Percentiles rank a stretch among this genome's conserved stretches.
These are phyloP conservation scores for Drosophila lacteicornis DNA, from an alignment of 1,140 invertebrate genomes.

Conservation along the genomic window DNA sequence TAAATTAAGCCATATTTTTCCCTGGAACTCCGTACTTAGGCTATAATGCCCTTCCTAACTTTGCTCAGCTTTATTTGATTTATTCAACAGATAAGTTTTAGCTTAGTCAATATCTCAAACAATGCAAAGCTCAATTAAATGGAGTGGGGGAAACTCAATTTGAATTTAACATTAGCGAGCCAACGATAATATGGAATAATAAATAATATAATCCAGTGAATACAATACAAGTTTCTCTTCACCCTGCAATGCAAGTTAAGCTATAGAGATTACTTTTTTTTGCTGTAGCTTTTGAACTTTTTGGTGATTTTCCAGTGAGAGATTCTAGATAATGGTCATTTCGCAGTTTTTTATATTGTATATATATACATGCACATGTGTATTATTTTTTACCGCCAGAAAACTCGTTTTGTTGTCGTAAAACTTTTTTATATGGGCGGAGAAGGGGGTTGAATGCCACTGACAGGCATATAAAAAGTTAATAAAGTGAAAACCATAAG, in stretches of 20 bases:
- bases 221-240: slow-evolving; percentile 30
- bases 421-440: slow-evolving; percentile 23
- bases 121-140: slow-evolving; percentile 31
- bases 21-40: not conserved
- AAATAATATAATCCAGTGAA: slow-evolving; percentile 28
- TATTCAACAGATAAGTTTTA: not conserved
- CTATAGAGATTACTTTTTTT: not conserved
- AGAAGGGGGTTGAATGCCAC: not conserved
- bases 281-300: slow-evolving; percentile 23
- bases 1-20: not conserved
- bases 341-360: slow-evolving; percentile 32
- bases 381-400: slow-evolving; percentile 33
- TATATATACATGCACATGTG: slow-evolving; percentile 10
- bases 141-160: slow-evolving; percentile 43
- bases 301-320: slow-evolving; percentile 62
- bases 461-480: slow-evolving; percentile 36
- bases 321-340: slow-evolving; percentile 55
- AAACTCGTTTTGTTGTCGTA: slow-evolving; percentile 53
- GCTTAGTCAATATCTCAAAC: slow-evolving; percentile 19
- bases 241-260: not conserved
- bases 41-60: not conserved
- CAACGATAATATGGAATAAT: slow-evolving; percentile 40
- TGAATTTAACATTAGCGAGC: slow-evolving; percentile 43
- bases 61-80: not conserved
- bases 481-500: slow-evolving; percentile 27